A percentile compares a stretch with the other conserved stretches of the same genome.
Evolutionary conservation across 2,113 vertebrate species (phyloP).

Genomic region (Tupaia chinensis): DNA sequence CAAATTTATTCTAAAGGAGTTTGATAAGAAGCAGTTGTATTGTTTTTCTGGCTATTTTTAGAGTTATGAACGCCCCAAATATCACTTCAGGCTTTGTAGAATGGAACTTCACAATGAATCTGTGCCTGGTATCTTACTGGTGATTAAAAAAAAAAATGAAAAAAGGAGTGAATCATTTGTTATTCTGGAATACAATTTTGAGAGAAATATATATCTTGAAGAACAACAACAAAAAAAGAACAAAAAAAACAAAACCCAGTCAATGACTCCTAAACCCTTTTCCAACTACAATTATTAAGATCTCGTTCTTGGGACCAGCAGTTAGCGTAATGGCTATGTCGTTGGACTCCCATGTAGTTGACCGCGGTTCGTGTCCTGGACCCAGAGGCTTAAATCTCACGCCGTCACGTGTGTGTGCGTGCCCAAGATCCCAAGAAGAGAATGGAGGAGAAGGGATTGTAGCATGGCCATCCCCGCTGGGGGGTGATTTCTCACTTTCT

Average conservation of each 20-base stretch:
- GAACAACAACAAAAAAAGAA: too few relatives aligned
- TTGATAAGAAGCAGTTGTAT: conserved; percentile 29
- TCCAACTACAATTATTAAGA: neutral
- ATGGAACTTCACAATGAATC: conserved; percentile 12
- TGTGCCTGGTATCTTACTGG: neutral
- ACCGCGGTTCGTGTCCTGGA: too few relatives aligned
- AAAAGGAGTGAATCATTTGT: neutral
- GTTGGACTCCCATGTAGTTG: too few relatives aligned
- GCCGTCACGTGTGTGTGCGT: too few relatives aligned
- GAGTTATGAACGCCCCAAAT: neutral
- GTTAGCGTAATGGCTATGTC: too few relatives aligned
- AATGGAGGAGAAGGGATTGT: too few relatives aligned
- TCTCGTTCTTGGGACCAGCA: neutral
- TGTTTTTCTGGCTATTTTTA: conserved; percentile 15
- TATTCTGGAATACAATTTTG: neutral
- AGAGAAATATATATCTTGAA: neutral
- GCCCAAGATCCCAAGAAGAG: too few relatives aligned
- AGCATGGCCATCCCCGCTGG: too few relatives aligned
- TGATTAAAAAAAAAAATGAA: neutral
- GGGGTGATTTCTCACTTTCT: too few relatives aligned
- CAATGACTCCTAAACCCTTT: neutral
- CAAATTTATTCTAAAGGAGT: neutral
- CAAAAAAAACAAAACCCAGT: too few relatives aligned
- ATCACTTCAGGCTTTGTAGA: conserved; percentile 39
- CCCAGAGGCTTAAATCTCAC: too few relatives aligned